These are phyloP conservation scores for Chrosomus eos DNA, from an alignment of 2,797 vertebrate species.

Conservation along the genomic window DNA sequence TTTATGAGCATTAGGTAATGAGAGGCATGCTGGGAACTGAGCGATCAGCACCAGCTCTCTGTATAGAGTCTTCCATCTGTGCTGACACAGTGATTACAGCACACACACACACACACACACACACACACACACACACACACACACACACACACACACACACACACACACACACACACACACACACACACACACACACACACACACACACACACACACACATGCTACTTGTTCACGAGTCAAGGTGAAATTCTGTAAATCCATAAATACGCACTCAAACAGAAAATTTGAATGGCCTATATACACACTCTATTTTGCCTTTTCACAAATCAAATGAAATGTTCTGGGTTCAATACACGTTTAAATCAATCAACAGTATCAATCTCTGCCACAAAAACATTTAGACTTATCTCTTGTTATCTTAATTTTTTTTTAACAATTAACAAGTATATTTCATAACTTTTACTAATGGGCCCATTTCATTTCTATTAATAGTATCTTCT, in stretches of 20 bases:
- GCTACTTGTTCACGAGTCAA: not conserved
- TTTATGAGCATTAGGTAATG: conserved; percentile 81
- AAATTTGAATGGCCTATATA: not conserved
- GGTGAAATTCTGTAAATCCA: not conserved
- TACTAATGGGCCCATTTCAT: too few relatives aligned
- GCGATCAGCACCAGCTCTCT: conserved; percentile 61
- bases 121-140: conserved; percentile 27
- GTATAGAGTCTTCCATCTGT: conserved; percentile 71
- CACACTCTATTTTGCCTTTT: not conserved
- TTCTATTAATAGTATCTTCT: too few relatives aligned
- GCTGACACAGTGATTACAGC: conserved; percentile 65
- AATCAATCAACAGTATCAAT: not conserved
- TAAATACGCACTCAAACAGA: not conserved
- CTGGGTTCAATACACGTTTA: not conserved
- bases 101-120: conserved; percentile 52
- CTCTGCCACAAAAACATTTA: not conserved
- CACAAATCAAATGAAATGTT: not conserved
- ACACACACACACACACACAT: too few relatives aligned
- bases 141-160: conserved; percentile 9
- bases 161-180: too few relatives aligned
- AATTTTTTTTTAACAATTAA: too few relatives aligned
- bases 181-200: too few relatives aligned
- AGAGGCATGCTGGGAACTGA: conserved; percentile 77
- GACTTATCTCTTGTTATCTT: not conserved
- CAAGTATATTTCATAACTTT: too few relatives aligned